Evolutionary conservation across 2,888 invertebrate species (phyloP).

Genomic region (Eilema depressum): DNA sequence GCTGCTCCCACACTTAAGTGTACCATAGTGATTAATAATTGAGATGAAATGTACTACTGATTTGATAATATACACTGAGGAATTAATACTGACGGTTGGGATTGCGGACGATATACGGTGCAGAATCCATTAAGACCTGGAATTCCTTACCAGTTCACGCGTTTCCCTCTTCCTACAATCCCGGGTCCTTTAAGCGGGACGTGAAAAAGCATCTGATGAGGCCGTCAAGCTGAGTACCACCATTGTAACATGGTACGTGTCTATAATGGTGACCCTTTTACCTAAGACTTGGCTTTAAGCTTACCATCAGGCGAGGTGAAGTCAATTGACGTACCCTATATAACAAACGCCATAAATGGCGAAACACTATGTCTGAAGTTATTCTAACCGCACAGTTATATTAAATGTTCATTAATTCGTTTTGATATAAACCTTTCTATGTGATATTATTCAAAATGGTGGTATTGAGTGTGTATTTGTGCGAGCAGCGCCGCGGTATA

Average conservation of each 20-base stretch:
- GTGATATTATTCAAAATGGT: slow-evolving; percentile 12
- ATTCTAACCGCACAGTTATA: not conserved
- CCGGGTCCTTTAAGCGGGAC: too few relatives aligned
- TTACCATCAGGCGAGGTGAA: too few relatives aligned
- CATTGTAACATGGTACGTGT: too few relatives aligned
- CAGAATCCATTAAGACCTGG: too few relatives aligned
- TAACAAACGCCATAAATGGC: not conserved
- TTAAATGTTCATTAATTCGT: not conserved
- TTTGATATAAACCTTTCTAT: not conserved
- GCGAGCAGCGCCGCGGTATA: slow-evolving; percentile 28
- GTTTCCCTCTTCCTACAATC: too few relatives aligned
- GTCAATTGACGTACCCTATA: too few relatives aligned
- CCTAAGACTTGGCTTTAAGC: too few relatives aligned
- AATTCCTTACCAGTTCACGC: too few relatives aligned
- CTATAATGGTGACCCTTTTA: too few relatives aligned
- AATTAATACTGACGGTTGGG: not conserved
- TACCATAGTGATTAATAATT: slow-evolving; percentile 3
- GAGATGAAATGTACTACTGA: not conserved
- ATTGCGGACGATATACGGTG: not conserved
- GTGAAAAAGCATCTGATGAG: too few relatives aligned
- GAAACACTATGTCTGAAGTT: not conserved
- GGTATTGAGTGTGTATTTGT: slow-evolving; percentile 12
- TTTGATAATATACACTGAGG: slow-evolving; percentile 9
- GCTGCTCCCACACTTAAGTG: slow-evolving; percentile 24
- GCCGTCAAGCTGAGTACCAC: too few relatives aligned